These are phyloP conservation scores for Hypotaenidia philippensis DNA, from an alignment of 2,797 vertebrate species.

Conservation along the genomic window DNA sequence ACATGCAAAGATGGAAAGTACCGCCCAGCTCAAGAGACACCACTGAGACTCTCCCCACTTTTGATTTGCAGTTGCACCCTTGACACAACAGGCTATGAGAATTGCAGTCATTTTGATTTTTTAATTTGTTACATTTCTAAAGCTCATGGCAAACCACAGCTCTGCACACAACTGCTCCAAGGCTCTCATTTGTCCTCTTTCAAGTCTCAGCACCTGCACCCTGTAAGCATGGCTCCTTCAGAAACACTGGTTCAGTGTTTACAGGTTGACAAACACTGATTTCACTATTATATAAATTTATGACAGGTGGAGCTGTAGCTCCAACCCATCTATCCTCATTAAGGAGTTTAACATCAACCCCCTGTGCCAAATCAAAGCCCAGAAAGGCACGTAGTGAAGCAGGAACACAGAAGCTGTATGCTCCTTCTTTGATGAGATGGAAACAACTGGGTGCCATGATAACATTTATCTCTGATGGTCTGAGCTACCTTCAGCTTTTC, in stretches of 20 bases:
- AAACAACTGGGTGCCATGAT: not conserved
- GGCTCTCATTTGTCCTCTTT: not conserved
- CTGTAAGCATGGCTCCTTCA: not conserved
- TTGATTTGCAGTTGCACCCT: not conserved
- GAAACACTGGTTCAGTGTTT: no score
- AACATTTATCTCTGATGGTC: not conserved
- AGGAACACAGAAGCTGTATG: no score
- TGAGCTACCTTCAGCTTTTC: not conserved
- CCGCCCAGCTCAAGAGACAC: not conserved
- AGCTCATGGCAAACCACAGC: not conserved
- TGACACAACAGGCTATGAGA: accelerated
- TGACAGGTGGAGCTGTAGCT: no score
- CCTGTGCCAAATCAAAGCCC: no score
- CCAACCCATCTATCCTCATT: no score
- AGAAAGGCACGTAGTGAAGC: no score
- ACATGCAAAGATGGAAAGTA: not conserved
- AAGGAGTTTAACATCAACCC: no score
- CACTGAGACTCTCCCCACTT: not conserved
- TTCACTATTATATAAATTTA: no score
- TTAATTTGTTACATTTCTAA: not conserved
- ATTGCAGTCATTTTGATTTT: not conserved
- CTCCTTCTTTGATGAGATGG: no score
- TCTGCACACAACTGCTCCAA: not conserved
- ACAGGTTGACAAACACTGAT: no score
- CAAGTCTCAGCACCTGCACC: not conserved